These are phyloP conservation scores for Melanotus villosus DNA, from an alignment of 2,888 invertebrate genomes.

Conservation along the genomic window DNA sequence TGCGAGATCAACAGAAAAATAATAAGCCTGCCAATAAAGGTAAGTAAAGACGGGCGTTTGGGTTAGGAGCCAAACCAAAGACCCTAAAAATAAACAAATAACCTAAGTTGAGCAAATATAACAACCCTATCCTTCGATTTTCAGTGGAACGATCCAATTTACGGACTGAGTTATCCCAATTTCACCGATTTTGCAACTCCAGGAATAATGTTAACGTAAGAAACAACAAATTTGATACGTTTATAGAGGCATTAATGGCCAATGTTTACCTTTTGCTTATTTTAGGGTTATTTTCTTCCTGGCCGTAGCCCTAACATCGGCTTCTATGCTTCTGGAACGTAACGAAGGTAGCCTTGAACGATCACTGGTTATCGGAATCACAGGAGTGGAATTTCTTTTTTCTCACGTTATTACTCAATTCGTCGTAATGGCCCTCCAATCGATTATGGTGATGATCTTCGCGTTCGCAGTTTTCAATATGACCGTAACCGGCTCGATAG, in stretches of 20 bases:
- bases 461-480: constrained; percentile 84
- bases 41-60: too few species aligned
- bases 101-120: too few species aligned
- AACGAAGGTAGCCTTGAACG: constrained; percentile 93
- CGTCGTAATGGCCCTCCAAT: constrained; percentile 88
- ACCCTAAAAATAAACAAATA: too few species aligned
- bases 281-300: constrained; percentile 91
- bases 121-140: constrained; percentile 55
- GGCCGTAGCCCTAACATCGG: constrained; percentile 92
- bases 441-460: constrained; percentile 82
- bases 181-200: constrained; percentile 97
- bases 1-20: constrained; percentile 78
- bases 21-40: constrained; percentile 74
- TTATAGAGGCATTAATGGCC: too few species aligned
- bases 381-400: constrained; percentile 86
- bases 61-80: too few species aligned
- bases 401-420: constrained; percentile 92
- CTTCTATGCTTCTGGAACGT: constrained; percentile 89
- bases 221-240: too few species aligned
- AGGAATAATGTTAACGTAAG: constrained; percentile 89
- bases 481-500: constrained; percentile 82
- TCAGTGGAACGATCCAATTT: constrained; percentile 81
- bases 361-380: constrained; percentile 87
- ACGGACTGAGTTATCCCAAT: constrained; percentile 82
- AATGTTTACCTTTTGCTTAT: too few species aligned